phyloP scores from a whole-genome alignment of 2,888 invertebrate species.

The Tiliacea citrago region DNA sequence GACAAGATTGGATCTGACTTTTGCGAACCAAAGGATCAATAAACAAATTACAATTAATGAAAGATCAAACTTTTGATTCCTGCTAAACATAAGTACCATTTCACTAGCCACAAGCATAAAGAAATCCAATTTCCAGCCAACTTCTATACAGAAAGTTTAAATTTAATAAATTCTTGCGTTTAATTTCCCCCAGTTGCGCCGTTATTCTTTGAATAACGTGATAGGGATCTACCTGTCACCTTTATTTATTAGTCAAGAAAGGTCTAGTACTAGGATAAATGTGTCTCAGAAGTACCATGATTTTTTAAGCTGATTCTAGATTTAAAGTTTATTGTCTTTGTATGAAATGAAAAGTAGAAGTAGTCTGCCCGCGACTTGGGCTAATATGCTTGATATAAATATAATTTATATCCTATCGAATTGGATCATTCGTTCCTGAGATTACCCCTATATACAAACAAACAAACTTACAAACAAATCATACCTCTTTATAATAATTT shows the following conservation, averaged over 20 bases:
- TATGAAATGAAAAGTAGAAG: background rate
- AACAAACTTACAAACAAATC: too few species aligned
- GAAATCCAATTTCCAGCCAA: background rate
- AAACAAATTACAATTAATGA: background rate
- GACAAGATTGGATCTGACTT: background rate
- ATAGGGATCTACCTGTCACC: constrained; percentile 35
- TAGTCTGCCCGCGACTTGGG: too few species aligned
- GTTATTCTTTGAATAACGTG: constrained; percentile 29
- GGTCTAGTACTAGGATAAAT: constrained; percentile 17
- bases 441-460: too few species aligned
- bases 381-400: too few species aligned
- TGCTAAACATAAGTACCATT: background rate
- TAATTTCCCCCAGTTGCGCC: constrained; percentile 45
- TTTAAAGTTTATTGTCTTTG: background rate
- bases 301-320: background rate
- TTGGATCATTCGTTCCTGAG: too few species aligned
- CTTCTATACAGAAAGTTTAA: constrained; percentile 6
- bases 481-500: too few species aligned
- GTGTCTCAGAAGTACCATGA: constrained; percentile 9
- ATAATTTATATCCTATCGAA: too few species aligned
- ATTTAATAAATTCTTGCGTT: constrained; percentile 30
- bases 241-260: constrained; percentile 45
- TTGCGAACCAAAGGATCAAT: background rate
- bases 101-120: background rate
- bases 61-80: background rate